Percentiles rank a stretch among this genome's conserved stretches.
phyloP scores from a whole-genome alignment of 2,888 invertebrate species.

The Diplolepis rosae region DNA sequence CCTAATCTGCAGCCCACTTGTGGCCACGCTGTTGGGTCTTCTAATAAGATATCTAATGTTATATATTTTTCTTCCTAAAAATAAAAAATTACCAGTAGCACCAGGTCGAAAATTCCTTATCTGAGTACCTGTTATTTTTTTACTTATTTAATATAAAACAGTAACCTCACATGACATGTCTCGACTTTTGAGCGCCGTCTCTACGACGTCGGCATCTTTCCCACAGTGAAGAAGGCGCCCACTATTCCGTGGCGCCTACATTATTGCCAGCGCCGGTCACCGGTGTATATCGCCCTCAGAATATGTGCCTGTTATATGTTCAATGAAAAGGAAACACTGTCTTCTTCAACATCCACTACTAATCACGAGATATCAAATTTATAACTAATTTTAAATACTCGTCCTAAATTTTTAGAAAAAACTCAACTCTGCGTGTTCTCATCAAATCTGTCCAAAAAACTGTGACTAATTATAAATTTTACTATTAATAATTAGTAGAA shows the following conservation, averaged over 20 bases:
- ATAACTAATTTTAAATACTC: background rate
- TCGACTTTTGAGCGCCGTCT: slow-evolving; percentile 25
- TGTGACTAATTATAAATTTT: too few relatives aligned
- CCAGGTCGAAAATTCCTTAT: background rate
- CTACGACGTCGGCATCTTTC: slow-evolving; percentile 39
- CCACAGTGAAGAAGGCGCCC: slow-evolving; percentile 51
- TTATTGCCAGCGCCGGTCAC: slow-evolving; percentile 37
- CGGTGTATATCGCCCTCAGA: slow-evolving; percentile 10
- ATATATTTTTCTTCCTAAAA: too few relatives aligned
- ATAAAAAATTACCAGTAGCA: too few relatives aligned
- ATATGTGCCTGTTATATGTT: slow-evolving; percentile 4
- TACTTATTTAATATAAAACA: slow-evolving; percentile 21
- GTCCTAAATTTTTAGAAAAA: background rate
- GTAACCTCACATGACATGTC: slow-evolving; percentile 28
- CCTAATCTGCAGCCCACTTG: too few relatives aligned
- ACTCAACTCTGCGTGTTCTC: background rate
- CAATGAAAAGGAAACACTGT: slow-evolving; percentile 19
- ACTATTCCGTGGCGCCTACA: slow-evolving; percentile 51
- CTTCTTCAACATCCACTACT: background rate
- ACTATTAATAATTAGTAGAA: too few relatives aligned
- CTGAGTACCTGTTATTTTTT: slow-evolving; percentile 12
- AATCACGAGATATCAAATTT: background rate
- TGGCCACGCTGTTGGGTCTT: too few relatives aligned
- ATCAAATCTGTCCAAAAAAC: background rate
- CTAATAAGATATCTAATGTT: too few relatives aligned